phyloP scores from a whole-genome alignment of 2,888 invertebrate species.

The Lasioglossum oenotherae region DNA sequence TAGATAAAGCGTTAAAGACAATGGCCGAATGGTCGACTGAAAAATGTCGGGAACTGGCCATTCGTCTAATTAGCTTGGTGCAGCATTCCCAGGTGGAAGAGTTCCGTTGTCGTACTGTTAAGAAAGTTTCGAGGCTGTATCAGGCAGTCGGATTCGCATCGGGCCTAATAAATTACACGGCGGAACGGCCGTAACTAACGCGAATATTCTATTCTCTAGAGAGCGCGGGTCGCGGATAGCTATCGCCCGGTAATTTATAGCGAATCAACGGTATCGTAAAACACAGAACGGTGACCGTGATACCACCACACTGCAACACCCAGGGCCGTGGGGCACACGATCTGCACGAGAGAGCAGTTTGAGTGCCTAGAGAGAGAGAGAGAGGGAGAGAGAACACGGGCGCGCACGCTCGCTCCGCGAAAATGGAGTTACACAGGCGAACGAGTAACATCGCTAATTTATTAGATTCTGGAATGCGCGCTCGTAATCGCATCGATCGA shows the following conservation, averaged over 20 bases:
- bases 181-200: slow-evolving; percentile 26
- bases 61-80: background rate
- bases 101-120: background rate
- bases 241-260: slow-evolving; percentile 49
- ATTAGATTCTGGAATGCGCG: slow-evolving; percentile 73
- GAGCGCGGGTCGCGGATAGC: slow-evolving; percentile 13
- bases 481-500: slow-evolving; percentile 74
- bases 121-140: background rate
- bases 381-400: background rate
- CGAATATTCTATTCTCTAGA: slow-evolving; percentile 46
- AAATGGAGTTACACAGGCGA: slow-evolving; percentile 71
- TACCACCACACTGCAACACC: slow-evolving; percentile 31
- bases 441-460: slow-evolving; percentile 72
- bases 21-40: no score
- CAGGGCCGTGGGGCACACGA: background rate
- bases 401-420: slow-evolving; percentile 25
- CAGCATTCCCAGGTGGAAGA: background rate
- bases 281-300: slow-evolving; percentile 51
- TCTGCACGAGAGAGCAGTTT: background rate
- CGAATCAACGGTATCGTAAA: slow-evolving; percentile 56
- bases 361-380: no score
- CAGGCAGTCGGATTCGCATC: background rate
- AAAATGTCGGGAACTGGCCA: background rate
- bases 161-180: slow-evolving; percentile 11
- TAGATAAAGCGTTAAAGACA: no score